phyloP scores from a whole-genome alignment of 2,888 invertebrate species.

The Neoascia interrupta region DNA sequence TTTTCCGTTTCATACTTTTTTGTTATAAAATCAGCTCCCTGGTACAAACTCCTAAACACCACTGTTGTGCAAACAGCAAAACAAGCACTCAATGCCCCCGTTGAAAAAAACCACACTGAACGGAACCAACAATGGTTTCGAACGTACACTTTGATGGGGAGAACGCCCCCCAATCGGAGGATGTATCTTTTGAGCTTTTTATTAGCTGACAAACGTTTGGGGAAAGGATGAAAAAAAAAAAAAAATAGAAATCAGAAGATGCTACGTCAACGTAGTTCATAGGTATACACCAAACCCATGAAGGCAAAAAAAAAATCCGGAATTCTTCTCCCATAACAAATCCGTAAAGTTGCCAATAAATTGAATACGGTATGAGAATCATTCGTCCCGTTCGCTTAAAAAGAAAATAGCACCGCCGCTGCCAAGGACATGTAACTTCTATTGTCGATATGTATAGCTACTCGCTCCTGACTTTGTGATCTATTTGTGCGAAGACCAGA shows the following conservation, averaged over 20 bases:
- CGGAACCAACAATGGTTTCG: constrained; percentile 50
- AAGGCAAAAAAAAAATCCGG: constrained; percentile 14
- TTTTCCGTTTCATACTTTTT: too few relatives aligned
- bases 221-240: constrained; percentile 33
- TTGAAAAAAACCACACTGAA: constrained; percentile 13
- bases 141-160: constrained; percentile 40
- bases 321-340: constrained; percentile 61
- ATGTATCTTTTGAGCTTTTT: constrained; percentile 67
- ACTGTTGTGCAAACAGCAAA: too few relatives aligned
- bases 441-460: too few relatives aligned
- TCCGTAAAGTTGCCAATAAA: constrained; percentile 70
- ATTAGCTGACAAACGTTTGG: constrained; percentile 67
- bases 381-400: constrained; percentile 17
- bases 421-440: constrained; percentile 30
- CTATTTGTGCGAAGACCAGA: constrained; percentile 34
- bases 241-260: constrained; percentile 41
- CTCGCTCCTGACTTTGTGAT: constrained; percentile 51
- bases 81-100: too few relatives aligned
- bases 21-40: too few relatives aligned
- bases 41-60: too few relatives aligned
- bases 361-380: constrained; percentile 63
- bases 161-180: constrained; percentile 21
- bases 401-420: constrained; percentile 15
- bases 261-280: neutral
- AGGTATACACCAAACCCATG: neutral